phyloP scores from a whole-genome alignment of 2,888 invertebrate species.

The Trichopoda pennipes region DNA sequence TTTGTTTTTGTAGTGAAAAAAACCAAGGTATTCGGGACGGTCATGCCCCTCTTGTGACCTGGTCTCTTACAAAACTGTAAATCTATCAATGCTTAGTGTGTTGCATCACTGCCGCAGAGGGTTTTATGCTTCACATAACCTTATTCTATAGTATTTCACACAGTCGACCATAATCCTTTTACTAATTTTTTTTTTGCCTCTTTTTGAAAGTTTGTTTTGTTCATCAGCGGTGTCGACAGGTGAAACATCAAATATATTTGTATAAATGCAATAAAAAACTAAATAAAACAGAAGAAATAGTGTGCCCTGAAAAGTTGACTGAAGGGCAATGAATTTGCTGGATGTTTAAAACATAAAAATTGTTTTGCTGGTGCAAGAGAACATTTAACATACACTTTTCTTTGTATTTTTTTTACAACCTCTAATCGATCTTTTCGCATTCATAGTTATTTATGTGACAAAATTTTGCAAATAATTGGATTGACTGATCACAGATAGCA shows the following conservation, averaged over 20 bases:
- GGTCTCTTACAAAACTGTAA: no score
- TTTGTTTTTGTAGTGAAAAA: no score
- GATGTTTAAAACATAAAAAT: constrained; percentile 14
- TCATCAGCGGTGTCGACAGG: constrained; percentile 72
- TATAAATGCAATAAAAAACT: constrained; percentile 54
- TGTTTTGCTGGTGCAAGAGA: constrained; percentile 26
- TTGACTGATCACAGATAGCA: constrained; percentile 80
- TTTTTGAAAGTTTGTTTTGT: constrained; percentile 40
- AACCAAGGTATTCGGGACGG: no score
- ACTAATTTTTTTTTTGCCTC: neutral
- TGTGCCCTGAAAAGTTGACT: constrained; percentile 36
- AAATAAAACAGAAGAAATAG: constrained; percentile 11
- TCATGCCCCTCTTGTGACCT: no score
- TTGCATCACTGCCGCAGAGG: no score
- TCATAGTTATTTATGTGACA: constrained; percentile 81
- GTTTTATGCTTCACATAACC: no score
- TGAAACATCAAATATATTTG: constrained; percentile 74
- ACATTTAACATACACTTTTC: constrained; percentile 45
- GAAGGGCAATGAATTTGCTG: constrained; percentile 57
- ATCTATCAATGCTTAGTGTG: no score
- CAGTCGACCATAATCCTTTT: neutral
- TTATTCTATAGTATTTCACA: no score
- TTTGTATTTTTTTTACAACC: constrained; percentile 13
- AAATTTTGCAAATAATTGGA: constrained; percentile 81
- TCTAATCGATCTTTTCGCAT: constrained; percentile 66